These are phyloP conservation scores for Chitala chitala DNA, from an alignment of 2,113 vertebrate genomes.

Conservation along the genomic window DNA sequence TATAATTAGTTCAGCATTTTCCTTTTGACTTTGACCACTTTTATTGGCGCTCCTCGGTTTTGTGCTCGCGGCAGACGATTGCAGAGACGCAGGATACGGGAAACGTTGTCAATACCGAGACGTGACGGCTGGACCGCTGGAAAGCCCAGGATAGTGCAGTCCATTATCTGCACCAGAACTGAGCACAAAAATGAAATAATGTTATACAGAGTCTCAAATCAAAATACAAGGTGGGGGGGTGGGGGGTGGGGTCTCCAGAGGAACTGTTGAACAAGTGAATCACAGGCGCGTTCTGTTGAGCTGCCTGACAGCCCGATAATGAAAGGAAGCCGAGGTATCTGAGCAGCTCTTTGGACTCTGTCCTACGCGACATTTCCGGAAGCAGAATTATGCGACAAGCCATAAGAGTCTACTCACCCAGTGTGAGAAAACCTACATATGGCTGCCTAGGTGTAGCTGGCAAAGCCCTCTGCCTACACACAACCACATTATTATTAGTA, in stretches of 20 bases:
- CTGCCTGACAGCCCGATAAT: not conserved
- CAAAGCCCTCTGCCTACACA: not conserved
- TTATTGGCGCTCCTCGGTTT: too few species aligned
- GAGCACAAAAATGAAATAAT: not conserved
- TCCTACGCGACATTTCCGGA: conserved; percentile 3
- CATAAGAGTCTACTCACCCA: not conserved
- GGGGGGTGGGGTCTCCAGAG: not conserved
- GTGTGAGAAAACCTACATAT: conserved; percentile 5
- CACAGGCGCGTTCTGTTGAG: not conserved
- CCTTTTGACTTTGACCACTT: too few species aligned
- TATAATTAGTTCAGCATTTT: not conserved
- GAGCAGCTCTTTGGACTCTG: not conserved
- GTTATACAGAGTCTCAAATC: not conserved
- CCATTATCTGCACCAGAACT: not conserved
- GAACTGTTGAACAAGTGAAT: not conserved
- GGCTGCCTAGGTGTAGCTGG: not conserved
- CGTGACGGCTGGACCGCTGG: conserved; percentile 9
- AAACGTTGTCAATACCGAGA: not conserved
- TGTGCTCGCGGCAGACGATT: not conserved
- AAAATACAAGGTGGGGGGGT: not conserved
- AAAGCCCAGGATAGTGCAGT: not conserved
- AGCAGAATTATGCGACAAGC: not conserved
- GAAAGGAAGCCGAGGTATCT: conserved; percentile 13
- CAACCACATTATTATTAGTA: too few species aligned
- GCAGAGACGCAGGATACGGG: too few species aligned